Evolutionary conservation across 2,888 invertebrate species (phyloP).

Genomic region (Melipona beecheii): DNA sequence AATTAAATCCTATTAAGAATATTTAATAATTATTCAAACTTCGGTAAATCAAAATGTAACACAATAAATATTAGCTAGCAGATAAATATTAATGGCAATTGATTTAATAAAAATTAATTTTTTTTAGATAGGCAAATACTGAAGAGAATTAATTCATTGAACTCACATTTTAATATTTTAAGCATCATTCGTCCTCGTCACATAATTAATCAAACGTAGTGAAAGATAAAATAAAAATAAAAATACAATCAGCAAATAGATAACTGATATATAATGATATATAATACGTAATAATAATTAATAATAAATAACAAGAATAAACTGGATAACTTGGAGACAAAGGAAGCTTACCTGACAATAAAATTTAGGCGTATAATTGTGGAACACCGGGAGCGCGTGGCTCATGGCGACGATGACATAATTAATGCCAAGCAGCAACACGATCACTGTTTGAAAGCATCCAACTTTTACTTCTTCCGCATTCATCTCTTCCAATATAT

Average conservation of each 20-base stretch:
- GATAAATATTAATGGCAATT: background rate
- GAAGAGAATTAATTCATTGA: background rate
- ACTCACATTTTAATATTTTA: too few species aligned
- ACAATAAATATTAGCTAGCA: background rate
- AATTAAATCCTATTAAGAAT: background rate
- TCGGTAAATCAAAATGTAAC: background rate
- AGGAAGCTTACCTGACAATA: slow-evolving; percentile 79
- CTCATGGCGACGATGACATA: slow-evolving; percentile 83
- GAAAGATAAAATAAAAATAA: too few species aligned
- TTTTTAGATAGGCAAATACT: background rate
- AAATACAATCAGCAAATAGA: too few species aligned
- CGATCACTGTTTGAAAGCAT: slow-evolving; percentile 79
- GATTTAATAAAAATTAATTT: background rate
- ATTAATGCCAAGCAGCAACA: slow-evolving; percentile 80
- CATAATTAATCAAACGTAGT: too few species aligned
- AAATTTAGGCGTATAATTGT: slow-evolving; percentile 82
- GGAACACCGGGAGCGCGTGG: slow-evolving; percentile 82
- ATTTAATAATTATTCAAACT: background rate
- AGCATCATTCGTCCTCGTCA: too few species aligned
- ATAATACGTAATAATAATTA: background rate
- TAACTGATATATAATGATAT: too few species aligned
- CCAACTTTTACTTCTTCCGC: slow-evolving; percentile 78
- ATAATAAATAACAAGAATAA: too few species aligned
- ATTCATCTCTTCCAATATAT: slow-evolving; percentile 68
- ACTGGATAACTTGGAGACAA: too few species aligned